These are phyloP conservation scores for Sapayoa aenigma DNA, from an alignment of 2,113 vertebrate genomes.

Conservation along the genomic window DNA sequence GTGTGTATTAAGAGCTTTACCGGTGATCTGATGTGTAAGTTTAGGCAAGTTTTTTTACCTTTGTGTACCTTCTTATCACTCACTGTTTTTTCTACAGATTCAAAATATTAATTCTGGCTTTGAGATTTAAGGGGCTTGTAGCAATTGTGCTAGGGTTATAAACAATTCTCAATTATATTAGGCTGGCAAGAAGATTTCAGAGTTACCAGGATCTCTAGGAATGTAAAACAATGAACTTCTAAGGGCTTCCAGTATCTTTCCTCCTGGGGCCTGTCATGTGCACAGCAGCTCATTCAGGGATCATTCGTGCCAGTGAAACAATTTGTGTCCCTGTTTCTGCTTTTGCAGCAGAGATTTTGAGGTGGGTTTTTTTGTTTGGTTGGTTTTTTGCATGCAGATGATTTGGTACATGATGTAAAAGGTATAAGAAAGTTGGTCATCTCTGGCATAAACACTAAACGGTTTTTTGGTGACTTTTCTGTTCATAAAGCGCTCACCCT, in stretches of 20 bases:
- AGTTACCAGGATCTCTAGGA: neutral
- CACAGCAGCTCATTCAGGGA: neutral
- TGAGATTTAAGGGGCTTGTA: neutral
- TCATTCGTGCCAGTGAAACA: neutral
- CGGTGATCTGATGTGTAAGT: neutral
- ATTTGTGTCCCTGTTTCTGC: neutral
- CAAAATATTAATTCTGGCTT: neutral
- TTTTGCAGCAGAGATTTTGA: neutral
- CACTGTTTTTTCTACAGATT: neutral
- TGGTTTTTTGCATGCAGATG: neutral
- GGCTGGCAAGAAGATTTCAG: neutral
- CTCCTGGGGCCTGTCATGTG: neutral
- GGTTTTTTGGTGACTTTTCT: neutral
- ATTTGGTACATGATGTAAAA: neutral
- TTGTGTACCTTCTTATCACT: neutral
- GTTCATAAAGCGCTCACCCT: rapidly evolving
- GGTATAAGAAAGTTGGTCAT: neutral
- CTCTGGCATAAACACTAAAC: neutral
- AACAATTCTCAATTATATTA: neutral
- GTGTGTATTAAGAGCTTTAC: neutral
- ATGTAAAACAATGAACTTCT: neutral
- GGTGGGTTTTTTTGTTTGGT: neutral
- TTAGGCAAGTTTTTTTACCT: neutral
- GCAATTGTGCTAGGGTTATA: neutral
- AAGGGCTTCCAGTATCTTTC: neutral